Conservation (phyloP, 2,888 invertebrate species). For the Xestia xanthographa region DNA sequence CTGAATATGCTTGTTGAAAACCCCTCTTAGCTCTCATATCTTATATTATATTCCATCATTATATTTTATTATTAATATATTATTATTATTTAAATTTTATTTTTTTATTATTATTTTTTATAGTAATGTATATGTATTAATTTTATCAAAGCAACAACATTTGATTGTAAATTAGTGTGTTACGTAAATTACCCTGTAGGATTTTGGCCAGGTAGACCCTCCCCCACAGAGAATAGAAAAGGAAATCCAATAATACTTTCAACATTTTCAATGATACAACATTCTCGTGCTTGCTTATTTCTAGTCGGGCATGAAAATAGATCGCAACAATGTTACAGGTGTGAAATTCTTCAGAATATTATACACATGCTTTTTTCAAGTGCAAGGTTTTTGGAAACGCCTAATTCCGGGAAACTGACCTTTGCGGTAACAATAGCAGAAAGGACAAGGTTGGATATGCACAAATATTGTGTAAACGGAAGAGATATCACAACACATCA, state of each 20-base stretch:
- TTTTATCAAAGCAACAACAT: too few relatives aligned
- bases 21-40: too few relatives aligned
- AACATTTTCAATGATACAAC: conserved; percentile 35
- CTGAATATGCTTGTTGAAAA: too few relatives aligned
- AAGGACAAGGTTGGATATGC: conserved; percentile 37
- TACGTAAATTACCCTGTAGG: background rate
- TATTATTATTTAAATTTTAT: too few relatives aligned
- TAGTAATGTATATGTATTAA: too few relatives aligned
- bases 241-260: conserved; percentile 8
- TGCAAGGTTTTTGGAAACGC: conserved; percentile 37
- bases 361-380: conserved; percentile 42
- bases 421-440: conserved; percentile 28
- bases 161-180: background rate
- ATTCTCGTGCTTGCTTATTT: conserved; percentile 16
- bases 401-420: conserved; percentile 32
- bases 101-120: too few relatives aligned
- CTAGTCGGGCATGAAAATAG: conserved; percentile 14
- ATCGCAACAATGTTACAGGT: conserved; percentile 41
- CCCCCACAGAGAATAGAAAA: background rate
- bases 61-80: too few relatives aligned
- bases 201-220: background rate
- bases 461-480: background rate
- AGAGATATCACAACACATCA: background rate
- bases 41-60: too few relatives aligned
- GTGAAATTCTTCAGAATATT: conserved; percentile 30